A percentile compares a stretch with the other conserved stretches of the same genome.
Conservation (phyloP, 2,797 vertebrate genomes). For the Acridotheres tristis region DNA sequence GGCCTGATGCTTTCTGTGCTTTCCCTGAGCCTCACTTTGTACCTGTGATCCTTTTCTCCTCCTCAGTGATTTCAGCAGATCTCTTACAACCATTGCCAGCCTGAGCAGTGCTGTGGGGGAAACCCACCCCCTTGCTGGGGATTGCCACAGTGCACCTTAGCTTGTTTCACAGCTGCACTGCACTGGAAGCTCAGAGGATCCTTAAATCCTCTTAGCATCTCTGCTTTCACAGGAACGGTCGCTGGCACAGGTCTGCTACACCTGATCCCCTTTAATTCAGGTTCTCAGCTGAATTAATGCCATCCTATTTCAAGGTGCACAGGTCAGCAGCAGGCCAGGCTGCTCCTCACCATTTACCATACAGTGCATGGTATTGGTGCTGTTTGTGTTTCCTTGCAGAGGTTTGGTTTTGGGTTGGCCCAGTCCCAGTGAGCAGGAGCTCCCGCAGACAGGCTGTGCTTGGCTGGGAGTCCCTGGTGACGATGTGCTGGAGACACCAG, state of each 20-base stretch:
- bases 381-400: not conserved
- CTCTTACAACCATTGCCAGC: not conserved
- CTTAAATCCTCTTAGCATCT: not conserved
- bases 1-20: not conserved
- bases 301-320: not conserved
- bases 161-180: not conserved
- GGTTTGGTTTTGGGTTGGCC: not conserved
- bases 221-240: not conserved
- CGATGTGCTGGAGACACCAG: fast-evolving
- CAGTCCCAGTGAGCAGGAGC: not conserved
- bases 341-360: not conserved
- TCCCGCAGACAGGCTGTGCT: not conserved
- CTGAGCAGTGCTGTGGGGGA: not conserved
- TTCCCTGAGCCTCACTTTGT: fast-evolving
- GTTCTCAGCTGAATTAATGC: not conserved
- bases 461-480: not conserved
- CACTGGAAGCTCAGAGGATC: not conserved
- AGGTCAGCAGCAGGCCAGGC: not conserved
- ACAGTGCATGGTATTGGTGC: fast-evolving
- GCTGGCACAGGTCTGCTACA: not conserved
- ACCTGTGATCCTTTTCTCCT: not conserved
- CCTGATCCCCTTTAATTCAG: not conserved
- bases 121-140: not conserved
- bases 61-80: not conserved
- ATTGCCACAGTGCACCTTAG: not conserved